phyloP scores from a whole-genome alignment of 2,888 invertebrate species.

The Parelbella ahira region DNA sequence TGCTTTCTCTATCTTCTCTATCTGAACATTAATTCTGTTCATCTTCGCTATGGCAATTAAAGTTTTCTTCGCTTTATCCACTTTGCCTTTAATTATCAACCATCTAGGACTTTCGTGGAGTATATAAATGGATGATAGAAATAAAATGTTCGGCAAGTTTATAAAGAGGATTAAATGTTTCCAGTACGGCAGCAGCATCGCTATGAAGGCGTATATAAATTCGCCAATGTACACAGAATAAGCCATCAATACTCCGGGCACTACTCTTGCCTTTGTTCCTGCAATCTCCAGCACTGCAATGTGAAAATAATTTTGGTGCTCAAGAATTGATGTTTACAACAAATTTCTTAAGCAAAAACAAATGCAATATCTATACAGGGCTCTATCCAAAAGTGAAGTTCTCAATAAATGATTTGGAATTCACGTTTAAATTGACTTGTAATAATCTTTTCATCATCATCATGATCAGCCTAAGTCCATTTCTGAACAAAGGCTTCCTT shows the following conservation, averaged over 20 bases:
- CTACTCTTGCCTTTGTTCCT: constrained; percentile 46
- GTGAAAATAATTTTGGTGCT: no score
- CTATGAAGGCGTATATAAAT: constrained; percentile 52
- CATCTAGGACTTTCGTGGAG: constrained; percentile 62
- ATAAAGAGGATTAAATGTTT: constrained; percentile 53
- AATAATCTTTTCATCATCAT: no score
- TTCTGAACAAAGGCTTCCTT: no score
- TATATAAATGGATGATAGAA: constrained; percentile 44
- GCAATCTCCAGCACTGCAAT: constrained; percentile 74
- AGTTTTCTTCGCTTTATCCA: constrained; percentile 47
- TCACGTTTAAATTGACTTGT: no score
- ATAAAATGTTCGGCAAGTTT: constrained; percentile 52
- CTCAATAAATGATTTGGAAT: no score
- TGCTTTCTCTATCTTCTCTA: constrained; percentile 43
- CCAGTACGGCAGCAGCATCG: constrained; percentile 59
- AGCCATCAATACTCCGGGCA: constrained; percentile 55
- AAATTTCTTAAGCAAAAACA: no score
- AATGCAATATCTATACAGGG: no score
- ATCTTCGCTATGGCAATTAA: constrained; percentile 44
- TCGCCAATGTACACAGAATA: constrained; percentile 60
- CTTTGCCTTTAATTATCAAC: constrained; percentile 56
- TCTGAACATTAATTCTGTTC: constrained; percentile 51
- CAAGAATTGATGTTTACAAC: no score
- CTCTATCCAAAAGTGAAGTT: no score
- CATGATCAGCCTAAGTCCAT: no score